Evolutionary conservation across 2,797 vertebrate species (phyloP).

Genomic region (Coranthus polyacanthus): DNA sequence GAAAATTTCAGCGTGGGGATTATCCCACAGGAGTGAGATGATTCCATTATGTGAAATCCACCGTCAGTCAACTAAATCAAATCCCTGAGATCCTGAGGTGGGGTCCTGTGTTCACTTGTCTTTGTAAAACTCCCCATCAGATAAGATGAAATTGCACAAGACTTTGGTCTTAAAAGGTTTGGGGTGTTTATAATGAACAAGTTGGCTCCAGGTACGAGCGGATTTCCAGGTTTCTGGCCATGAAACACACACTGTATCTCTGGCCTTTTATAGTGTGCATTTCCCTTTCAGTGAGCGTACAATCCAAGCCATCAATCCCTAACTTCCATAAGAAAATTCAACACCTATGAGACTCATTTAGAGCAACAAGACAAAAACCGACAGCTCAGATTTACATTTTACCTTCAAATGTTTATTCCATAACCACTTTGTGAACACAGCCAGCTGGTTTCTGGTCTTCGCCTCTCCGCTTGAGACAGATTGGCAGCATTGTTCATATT

Average conservation of each 20-base stretch:
- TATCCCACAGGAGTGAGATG: conserved; percentile 60
- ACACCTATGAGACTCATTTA: too few species aligned
- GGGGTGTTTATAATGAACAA: conserved; percentile 24
- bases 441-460: conserved; percentile 21
- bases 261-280: conserved; percentile 2
- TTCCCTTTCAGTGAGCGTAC: conserved; percentile 5
- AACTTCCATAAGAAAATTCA: conserved; percentile 7
- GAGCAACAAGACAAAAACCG: conserved; percentile 34
- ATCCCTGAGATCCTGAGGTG: conserved; percentile 41
- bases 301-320: conserved; percentile 26
- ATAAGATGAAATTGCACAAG: conserved; percentile 52
- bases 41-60: conserved; percentile 66
- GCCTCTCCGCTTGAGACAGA: conserved; percentile 21
- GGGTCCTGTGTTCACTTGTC: conserved; percentile 25
- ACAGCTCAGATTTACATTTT: conserved; percentile 32
- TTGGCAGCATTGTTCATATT: conserved; percentile 60
- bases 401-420: conserved; percentile 47
- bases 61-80: conserved; percentile 54
- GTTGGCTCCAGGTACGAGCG: conserved; percentile 20
- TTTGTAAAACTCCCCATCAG: conserved; percentile 41
- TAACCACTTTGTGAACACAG: conserved; percentile 29
- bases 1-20: conserved; percentile 60
- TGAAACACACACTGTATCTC: conserved; percentile 11
- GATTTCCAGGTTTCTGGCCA: conserved; percentile 6
- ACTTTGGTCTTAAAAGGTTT: conserved; percentile 41